These are phyloP conservation scores for Thera britannica DNA, from an alignment of 2,888 invertebrate genomes.

Conservation along the genomic window DNA sequence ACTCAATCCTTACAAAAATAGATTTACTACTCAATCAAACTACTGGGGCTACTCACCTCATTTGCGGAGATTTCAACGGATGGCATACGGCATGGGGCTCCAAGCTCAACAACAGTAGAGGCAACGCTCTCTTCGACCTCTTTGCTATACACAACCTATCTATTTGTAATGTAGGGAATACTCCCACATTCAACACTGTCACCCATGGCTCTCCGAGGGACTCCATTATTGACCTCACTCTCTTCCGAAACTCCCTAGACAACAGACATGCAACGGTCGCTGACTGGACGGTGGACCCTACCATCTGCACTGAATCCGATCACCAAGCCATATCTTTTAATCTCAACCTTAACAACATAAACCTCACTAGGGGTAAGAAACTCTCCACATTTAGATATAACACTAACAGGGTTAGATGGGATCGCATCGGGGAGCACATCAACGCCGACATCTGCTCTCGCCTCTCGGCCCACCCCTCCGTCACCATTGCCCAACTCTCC, in stretches of 20 bases:
- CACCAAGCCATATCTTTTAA: conserved; percentile 1
- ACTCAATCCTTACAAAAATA: conserved; percentile 16
- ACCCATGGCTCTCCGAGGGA: conserved; percentile 4
- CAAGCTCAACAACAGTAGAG: conserved; percentile 24
- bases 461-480: no score
- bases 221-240: conserved; percentile 25
- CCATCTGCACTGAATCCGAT: neutral
- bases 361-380: neutral
- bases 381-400: conserved; percentile 1
- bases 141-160: conserved; percentile 1
- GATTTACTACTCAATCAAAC: conserved; percentile 21
- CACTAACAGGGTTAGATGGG: neutral
- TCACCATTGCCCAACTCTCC: neutral
- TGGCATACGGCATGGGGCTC: conserved; percentile 43
- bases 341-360: neutral
- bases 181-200: conserved; percentile 36
- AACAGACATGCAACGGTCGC: neutral
- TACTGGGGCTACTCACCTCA: conserved; percentile 10
- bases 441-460: neutral
- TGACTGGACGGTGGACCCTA: neutral
- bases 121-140: conserved; percentile 6
- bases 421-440: neutral
- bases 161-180: conserved; percentile 30
- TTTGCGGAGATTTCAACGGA: conserved; percentile 45
- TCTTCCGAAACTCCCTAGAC: neutral